phyloP scores from a whole-genome alignment of 2,113 vertebrate genomes.

The Platysteira castanea region DNA sequence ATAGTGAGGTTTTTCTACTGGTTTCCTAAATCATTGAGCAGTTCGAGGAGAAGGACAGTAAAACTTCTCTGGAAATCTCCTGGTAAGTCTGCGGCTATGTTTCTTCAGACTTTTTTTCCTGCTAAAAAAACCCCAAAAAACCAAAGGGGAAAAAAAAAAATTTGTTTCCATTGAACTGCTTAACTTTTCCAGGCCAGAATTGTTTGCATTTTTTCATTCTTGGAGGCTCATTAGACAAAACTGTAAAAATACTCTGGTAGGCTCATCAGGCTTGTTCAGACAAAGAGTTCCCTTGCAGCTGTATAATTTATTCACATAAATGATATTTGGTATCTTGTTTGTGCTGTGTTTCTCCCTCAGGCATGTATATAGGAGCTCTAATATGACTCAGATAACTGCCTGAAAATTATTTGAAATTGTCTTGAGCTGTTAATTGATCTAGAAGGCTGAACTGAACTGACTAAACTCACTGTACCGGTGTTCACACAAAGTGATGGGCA shows the following conservation, averaged over 20 bases:
- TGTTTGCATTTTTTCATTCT: neutral
- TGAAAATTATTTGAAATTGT: neutral
- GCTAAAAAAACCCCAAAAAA: neutral
- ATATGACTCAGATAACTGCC: neutral
- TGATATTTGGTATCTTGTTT: neutral
- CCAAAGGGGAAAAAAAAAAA: neutral
- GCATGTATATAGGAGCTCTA: neutral
- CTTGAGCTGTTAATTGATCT: neutral
- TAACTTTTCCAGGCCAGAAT: neutral
- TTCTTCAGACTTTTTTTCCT: neutral
- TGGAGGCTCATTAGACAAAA: neutral
- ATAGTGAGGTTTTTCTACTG: slow-evolving; percentile 63
- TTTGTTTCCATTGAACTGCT: neutral
- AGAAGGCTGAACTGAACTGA: neutral
- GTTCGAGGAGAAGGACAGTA: slow-evolving; percentile 57
- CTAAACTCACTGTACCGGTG: neutral
- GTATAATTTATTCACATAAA: neutral
- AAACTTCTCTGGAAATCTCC: slow-evolving; percentile 65
- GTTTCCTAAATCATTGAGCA: slow-evolving; percentile 64
- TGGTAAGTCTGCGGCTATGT: slow-evolving; percentile 49
- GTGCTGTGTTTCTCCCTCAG: neutral
- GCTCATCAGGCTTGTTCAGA: neutral
- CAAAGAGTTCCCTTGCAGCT: neutral
- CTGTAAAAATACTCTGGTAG: neutral
- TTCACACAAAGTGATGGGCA: neutral